phyloP scores from a whole-genome alignment of 2,113 vertebrate species.

The Coturnix japonica region DNA sequence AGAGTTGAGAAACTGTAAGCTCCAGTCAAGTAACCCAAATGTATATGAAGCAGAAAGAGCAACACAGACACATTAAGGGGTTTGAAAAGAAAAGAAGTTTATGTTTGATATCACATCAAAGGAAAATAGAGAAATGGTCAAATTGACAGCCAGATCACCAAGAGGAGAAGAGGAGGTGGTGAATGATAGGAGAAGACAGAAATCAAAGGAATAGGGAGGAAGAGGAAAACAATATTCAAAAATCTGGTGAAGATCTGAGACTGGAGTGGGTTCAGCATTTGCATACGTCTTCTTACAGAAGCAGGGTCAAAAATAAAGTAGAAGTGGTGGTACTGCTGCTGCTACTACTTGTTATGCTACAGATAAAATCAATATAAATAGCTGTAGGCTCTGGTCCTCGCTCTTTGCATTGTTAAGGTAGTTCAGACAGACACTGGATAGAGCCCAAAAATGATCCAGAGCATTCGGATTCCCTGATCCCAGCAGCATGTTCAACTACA shows the following conservation, averaged over 20 bases:
- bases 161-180: background rate
- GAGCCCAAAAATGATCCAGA: slow-evolving; percentile 11
- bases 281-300: background rate
- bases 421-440: background rate
- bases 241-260: background rate
- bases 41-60: background rate
- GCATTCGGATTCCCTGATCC: background rate
- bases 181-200: background rate
- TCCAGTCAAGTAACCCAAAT: background rate
- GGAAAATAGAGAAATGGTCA: background rate
- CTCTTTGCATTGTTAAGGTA: background rate
- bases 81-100: background rate
- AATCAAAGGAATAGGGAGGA: background rate
- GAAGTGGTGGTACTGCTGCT: background rate
- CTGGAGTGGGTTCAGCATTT: background rate
- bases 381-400: background rate
- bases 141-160: background rate
- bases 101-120: background rate
- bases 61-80: background rate
- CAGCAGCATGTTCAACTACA: background rate
- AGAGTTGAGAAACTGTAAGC: background rate
- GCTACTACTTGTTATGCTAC: background rate
- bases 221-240: background rate
- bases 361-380: background rate
- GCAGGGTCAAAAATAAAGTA: background rate